These are phyloP conservation scores for Catocala sponsa DNA, from an alignment of 2,888 invertebrate species.

Conservation along the genomic window DNA sequence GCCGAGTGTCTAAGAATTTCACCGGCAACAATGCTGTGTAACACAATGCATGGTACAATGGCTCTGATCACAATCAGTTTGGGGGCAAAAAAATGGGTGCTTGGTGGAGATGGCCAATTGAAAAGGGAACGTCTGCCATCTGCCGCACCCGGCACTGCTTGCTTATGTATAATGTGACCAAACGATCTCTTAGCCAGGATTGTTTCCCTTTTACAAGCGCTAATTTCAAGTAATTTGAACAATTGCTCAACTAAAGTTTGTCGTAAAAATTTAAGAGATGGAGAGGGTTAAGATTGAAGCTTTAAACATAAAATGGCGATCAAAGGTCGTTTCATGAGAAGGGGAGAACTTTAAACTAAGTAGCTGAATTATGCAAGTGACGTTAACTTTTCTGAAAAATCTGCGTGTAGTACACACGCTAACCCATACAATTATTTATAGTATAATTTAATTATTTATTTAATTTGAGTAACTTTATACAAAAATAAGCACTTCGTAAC, in stretches of 20 bases:
- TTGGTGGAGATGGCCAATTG: conserved; percentile 78
- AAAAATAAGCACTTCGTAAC: too few relatives aligned
- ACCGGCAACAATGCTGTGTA: conserved; percentile 70
- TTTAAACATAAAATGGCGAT: conserved; percentile 35
- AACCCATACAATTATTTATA: too few relatives aligned
- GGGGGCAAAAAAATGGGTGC: conserved; percentile 71
- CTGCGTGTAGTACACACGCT: too few relatives aligned
- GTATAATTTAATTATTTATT: too few relatives aligned
- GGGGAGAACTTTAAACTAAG: background rate
- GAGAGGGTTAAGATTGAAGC: conserved; percentile 53
- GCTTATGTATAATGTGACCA: conserved; percentile 64
- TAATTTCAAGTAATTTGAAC: conserved; percentile 35
- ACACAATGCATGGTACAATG: conserved; percentile 75
- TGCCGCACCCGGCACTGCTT: conserved; percentile 76
- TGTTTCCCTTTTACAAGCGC: conserved; percentile 36
- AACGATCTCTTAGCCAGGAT: conserved; percentile 57
- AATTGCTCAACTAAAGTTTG: conserved; percentile 38
- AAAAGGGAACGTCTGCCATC: conserved; percentile 80
- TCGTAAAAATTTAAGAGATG: conserved; percentile 54
- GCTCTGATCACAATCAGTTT: conserved; percentile 79
- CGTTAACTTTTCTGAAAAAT: too few relatives aligned
- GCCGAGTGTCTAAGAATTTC: conserved; percentile 71
- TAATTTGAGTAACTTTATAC: too few relatives aligned
- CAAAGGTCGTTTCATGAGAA: conserved; percentile 23
- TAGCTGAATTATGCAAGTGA: too few relatives aligned